Percentiles rank a stretch among this genome's conserved stretches.
phyloP scores from a whole-genome alignment of 2,888 invertebrate species.

The Amiota mariae region DNA sequence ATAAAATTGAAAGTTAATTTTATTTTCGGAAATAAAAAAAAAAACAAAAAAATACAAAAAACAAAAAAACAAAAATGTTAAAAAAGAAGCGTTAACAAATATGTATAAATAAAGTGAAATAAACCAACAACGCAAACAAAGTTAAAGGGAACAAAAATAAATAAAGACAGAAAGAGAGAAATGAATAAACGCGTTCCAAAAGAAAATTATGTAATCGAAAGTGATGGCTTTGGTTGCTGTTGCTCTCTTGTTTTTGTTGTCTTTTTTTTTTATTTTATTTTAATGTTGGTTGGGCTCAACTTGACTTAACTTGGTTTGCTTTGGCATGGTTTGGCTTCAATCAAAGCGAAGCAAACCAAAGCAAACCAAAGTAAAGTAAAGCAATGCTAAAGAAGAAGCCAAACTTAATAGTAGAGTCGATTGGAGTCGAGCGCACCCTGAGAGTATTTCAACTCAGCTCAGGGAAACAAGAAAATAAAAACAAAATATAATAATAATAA shows the following conservation, averaged over 20 bases:
- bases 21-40: constrained; percentile 3
- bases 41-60: constrained; percentile 7
- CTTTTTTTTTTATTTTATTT: too few relatives aligned
- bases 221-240: constrained; percentile 6
- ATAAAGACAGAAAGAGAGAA: neutral
- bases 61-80: neutral
- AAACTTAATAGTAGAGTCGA: too few relatives aligned
- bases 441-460: too few relatives aligned
- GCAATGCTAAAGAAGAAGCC: neutral
- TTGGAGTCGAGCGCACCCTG: too few relatives aligned
- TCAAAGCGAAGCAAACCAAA: neutral
- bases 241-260: neutral
- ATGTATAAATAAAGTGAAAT: neutral
- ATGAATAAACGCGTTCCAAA: constrained; percentile 9
- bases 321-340: neutral
- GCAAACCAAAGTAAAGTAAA: neutral
- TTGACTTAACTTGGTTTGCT: neutral
- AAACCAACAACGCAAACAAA: neutral
- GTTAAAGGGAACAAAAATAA: neutral
- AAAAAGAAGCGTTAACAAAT: neutral
- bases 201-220: constrained; percentile 13
- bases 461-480: too few relatives aligned
- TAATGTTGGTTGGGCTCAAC: neutral
- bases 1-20: constrained; percentile 12
- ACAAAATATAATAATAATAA: too few relatives aligned